A percentile compares a stretch with the other conserved stretches of the same genome.
These are phyloP conservation scores for Philotrypesis tridentata DNA, from an alignment of 1,140 invertebrate genomes.

Conservation along the genomic window DNA sequence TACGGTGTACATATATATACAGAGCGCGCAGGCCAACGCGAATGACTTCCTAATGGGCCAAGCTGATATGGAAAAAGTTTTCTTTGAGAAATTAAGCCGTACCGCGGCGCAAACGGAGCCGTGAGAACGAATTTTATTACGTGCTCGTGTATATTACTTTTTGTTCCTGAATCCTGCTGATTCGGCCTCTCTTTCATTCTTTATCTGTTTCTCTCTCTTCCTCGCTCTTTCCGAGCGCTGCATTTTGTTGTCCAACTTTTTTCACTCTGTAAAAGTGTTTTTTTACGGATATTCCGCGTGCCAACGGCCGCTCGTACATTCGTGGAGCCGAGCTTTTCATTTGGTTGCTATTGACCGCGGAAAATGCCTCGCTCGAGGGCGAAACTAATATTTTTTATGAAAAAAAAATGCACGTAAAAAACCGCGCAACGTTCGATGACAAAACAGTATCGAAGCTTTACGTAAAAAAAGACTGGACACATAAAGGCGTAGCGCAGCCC, in stretches of 20 bases:
- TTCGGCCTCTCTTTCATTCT: not conserved
- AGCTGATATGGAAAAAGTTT: constrained; percentile 50
- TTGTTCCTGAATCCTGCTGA: not conserved
- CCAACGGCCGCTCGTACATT: too few species aligned
- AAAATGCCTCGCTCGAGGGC: not conserved
- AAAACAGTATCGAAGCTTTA: too few species aligned
- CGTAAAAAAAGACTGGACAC: too few species aligned
- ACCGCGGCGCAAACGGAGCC: constrained; percentile 10
- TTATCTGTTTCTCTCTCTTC: not conserved
- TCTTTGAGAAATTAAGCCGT: constrained; percentile 35
- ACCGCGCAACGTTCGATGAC: too few species aligned
- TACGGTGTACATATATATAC: too few species aligned
- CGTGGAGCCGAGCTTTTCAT: not conserved
- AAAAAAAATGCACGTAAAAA: too few species aligned
- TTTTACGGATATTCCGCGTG: not conserved
- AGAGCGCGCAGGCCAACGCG: not conserved
- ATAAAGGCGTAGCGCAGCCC: too few species aligned
- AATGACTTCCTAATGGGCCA: constrained; percentile 48
- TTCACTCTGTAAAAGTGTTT: not conserved
- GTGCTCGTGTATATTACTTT: constrained; percentile 44
- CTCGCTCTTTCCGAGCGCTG: not conserved
- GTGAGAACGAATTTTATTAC: constrained; percentile 49
- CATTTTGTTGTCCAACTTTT: not conserved
- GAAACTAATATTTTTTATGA: not conserved
- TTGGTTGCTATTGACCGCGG: not conserved